Conservation (phyloP, 2,888 invertebrate genomes). For the Dicyrtomina minuta region DNA sequence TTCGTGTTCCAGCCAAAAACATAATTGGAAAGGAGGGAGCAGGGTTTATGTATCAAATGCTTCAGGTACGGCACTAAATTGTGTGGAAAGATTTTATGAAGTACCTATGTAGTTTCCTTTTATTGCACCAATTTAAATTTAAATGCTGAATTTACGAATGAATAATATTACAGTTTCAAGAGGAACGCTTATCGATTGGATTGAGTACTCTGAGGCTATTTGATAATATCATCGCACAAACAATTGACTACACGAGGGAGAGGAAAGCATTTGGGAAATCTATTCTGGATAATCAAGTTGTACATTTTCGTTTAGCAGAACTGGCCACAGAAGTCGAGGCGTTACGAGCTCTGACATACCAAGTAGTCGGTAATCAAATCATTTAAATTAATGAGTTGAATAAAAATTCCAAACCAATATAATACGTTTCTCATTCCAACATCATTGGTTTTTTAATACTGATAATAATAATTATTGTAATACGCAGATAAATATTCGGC, state of each 20-base stretch:
- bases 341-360: slow-evolving; percentile 59
- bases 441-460: too few relatives aligned
- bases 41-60: slow-evolving; percentile 62
- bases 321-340: too few relatives aligned
- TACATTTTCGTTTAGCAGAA: too few relatives aligned
- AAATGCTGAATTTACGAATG: too few relatives aligned
- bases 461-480: too few relatives aligned
- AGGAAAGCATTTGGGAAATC: slow-evolving; percentile 59
- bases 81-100: background rate
- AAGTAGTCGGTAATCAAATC: slow-evolving; percentile 58
- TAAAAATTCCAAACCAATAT: too few relatives aligned
- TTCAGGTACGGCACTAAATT: slow-evolving; percentile 51
- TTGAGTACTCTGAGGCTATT: slow-evolving; percentile 52
- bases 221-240: slow-evolving; percentile 53
- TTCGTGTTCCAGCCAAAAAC: slow-evolving; percentile 59
- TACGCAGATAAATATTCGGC: too few relatives aligned
- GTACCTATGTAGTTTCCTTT: too few relatives aligned
- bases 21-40: slow-evolving; percentile 61
- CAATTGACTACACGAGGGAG: slow-evolving; percentile 59
- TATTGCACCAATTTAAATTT: too few relatives aligned
- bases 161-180: slow-evolving; percentile 62
- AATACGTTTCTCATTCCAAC: too few relatives aligned
- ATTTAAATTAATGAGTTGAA: too few relatives aligned
- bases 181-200: slow-evolving; percentile 59
- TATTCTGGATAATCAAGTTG: slow-evolving; percentile 57